phyloP scores from a whole-genome alignment of 2,888 invertebrate genomes.

The Ormyrus pomaceus region DNA sequence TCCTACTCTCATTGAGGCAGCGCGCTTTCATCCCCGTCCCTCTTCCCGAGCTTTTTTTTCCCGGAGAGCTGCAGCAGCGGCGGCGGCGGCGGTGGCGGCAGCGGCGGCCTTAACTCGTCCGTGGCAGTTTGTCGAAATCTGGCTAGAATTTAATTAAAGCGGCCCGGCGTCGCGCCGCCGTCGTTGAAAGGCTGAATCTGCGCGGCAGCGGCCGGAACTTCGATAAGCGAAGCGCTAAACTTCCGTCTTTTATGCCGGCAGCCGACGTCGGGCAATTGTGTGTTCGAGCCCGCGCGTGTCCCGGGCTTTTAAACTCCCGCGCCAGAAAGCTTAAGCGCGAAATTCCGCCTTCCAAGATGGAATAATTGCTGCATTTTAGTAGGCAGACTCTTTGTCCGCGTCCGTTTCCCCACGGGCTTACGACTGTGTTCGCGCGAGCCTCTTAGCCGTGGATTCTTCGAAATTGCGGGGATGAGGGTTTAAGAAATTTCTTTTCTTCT shows the following conservation, averaged over 20 bases:
- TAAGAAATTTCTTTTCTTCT: background rate
- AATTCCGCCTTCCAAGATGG: slow-evolving; percentile 38
- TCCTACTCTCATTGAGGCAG: no score
- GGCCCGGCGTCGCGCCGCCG: background rate
- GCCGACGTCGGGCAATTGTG: slow-evolving; percentile 1
- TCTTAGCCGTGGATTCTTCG: slow-evolving; percentile 4
- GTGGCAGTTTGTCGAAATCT: slow-evolving; percentile 31
- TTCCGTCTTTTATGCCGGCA: slow-evolving; percentile 49
- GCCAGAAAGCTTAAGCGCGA: slow-evolving; percentile 18
- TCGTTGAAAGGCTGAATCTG: background rate
- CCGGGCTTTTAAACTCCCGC: slow-evolving; percentile 23
- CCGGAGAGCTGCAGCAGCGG: no score
- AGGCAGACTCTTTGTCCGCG: slow-evolving; percentile 10
- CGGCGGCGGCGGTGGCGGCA: no score
- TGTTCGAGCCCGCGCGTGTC: background rate
- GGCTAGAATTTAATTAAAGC: slow-evolving; percentile 51
- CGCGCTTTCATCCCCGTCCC: no score
- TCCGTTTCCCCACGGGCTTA: background rate
- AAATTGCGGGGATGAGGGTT: slow-evolving; percentile 7
- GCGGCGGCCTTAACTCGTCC: background rate
- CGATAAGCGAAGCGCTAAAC: slow-evolving; percentile 49
- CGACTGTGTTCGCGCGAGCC: background rate
- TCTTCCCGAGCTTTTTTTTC: no score
- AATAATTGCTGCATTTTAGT: slow-evolving; percentile 39
- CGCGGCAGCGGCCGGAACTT: slow-evolving; percentile 18